Conservation (phyloP, 2,797 vertebrate species). For the Lepus townsendii region DNA sequence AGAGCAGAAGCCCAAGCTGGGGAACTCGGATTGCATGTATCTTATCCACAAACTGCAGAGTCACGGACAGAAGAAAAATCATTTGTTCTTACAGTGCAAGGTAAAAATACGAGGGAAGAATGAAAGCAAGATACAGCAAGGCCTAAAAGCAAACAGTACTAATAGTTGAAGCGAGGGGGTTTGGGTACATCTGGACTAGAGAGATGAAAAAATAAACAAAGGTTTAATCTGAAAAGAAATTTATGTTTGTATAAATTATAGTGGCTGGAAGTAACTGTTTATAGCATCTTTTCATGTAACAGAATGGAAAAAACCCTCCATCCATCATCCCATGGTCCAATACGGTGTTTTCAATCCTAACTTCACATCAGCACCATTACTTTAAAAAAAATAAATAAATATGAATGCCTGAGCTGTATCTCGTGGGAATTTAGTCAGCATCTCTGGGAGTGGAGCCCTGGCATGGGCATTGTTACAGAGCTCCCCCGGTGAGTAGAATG, state of each 20-base stretch:
- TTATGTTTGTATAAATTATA: conserved; percentile 5
- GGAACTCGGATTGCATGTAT: neutral
- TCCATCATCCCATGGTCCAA: neutral
- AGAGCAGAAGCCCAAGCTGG: neutral
- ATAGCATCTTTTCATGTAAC: conserved; percentile 10
- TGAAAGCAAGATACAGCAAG: neutral
- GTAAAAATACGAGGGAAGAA: neutral
- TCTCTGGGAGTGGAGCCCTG: conserved; percentile 53
- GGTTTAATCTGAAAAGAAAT: conserved; percentile 10
- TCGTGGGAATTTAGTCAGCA: conserved; percentile 48
- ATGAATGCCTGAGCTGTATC: neutral
- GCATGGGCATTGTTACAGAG: conserved; percentile 60
- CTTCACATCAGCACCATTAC: neutral
- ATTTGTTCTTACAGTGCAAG: neutral
- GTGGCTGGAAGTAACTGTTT: neutral
- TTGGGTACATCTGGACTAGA: neutral
- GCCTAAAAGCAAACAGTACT: neutral
- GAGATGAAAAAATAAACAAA: conserved; percentile 6
- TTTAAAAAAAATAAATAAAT: neutral
- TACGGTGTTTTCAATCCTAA: neutral
- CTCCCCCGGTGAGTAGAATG: conserved; percentile 77
- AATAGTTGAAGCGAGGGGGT: neutral
- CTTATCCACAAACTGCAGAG: neutral
- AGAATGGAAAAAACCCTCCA: neutral
- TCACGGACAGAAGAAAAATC: neutral